Base-by-base conservation (phyloP, 1,140 invertebrate species). In the Drosophila ogumai region DNA sequence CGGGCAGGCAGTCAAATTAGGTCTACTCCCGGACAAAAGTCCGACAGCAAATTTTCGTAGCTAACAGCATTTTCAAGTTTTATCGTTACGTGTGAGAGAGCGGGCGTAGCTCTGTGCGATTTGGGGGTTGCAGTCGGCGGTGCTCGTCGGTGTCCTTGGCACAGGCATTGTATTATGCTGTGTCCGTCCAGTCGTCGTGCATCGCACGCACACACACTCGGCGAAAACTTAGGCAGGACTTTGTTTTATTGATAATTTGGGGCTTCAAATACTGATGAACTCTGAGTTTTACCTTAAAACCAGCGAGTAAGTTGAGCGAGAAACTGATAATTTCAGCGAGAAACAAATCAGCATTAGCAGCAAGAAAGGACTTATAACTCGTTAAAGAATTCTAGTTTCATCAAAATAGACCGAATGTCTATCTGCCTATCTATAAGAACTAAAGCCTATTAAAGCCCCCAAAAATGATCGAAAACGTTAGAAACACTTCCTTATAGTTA, bases 51-150 rank as follows among this genome's bases (percentile, higher is more conserved):
- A 90, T 90, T 85, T 85, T 90, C 49, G 85, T 85, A 85, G 85
- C 85, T 85, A 90, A 90, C 85, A 90, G 78, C 85, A 90, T 90
- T 90, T 90, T 90, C 85, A 84, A 90, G 85, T 90, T 90, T 81
- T 90, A 90, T 88, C 84, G 71, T 68, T 79, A 76, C 82, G 69
- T 82, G 69, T 43, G 64, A 56, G 54, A 49, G 43, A 43, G 47
- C 67, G 43, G 36, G 41, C 32, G 43, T 50, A 49, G 52, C 32
- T 36, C 38, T 36, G 38, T 43, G 55, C 34, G 41, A 25, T 55
- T 40, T 38, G 32, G 22, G 58, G 52, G 40, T 59, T 47, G 54
- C 49, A 41, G 44, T 25, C 47, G 22, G 22, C 47, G 38, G 22
- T 56, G 64, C 44, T 60, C 46, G 73, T 72, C 61, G 64, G 68